These are phyloP conservation scores for Eubasilissa splendida DNA, from an alignment of 2,888 invertebrate species.

Conservation along the genomic window DNA sequence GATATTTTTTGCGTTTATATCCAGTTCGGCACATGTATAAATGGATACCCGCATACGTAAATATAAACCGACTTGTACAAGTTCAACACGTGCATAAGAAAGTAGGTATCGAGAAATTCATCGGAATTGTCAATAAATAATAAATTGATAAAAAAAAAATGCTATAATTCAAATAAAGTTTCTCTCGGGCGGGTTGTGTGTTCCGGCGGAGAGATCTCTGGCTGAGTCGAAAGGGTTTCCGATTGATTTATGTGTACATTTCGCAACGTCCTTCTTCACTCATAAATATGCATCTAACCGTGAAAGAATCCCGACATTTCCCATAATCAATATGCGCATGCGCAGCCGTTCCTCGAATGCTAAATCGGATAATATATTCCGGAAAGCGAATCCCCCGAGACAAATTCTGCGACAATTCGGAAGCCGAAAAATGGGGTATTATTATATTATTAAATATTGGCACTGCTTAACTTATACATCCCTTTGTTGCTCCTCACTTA, in stretches of 20 bases:
- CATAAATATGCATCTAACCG: constrained; percentile 49
- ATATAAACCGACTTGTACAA: too few relatives aligned
- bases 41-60: too few relatives aligned
- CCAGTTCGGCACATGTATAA: too few relatives aligned
- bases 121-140: too few relatives aligned
- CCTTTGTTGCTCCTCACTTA: constrained; percentile 54
- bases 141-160: too few relatives aligned
- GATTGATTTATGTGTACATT: constrained; percentile 39
- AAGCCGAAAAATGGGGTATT: constrained; percentile 21
- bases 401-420: not conserved
- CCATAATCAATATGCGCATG: constrained; percentile 52
- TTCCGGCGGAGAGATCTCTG: too few relatives aligned
- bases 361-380: constrained; percentile 42
- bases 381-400: constrained; percentile 8
- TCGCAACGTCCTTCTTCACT: not conserved
- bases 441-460: constrained; percentile 53
- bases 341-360: constrained; percentile 40
- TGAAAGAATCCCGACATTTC: constrained; percentile 47
- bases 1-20: too few relatives aligned
- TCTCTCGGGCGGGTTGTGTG: too few relatives aligned
- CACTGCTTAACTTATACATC: constrained; percentile 50
- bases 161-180: too few relatives aligned
- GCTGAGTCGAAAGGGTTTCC: not conserved
- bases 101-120: too few relatives aligned
- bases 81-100: too few relatives aligned